Base-by-base conservation (phyloP, 2,888 invertebrate genomes). In the Mantis religiosa region DNA sequence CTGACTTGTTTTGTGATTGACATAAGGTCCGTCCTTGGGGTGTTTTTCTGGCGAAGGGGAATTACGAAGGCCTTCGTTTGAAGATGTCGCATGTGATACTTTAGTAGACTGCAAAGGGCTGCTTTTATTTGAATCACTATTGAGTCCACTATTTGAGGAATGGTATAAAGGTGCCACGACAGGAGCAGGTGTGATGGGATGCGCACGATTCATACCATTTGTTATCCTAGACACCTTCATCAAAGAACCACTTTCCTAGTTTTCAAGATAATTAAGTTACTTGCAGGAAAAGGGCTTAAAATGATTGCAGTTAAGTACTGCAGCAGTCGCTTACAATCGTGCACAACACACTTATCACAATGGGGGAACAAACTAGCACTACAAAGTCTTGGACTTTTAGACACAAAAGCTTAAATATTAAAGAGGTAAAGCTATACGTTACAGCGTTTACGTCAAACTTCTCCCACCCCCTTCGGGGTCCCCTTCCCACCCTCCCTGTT, bases 71-170 rank as follows among this genome's bases (percentile, higher is more conserved):
- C 2, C 54, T 20, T 71, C 54, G 25, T 71, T 71, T 71, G 54
- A 71, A 20, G 54, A 81, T 27, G n/a, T 28, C 1, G 81, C 3
- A 7, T n/a, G n/a, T 82, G 82, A 20, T 71, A 71, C 28, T 6
- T 82, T 87, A 7, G 87, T 28, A 14, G 54, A 28, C 6, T 87
- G 28, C 7, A 30, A 28, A 20, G 86, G 71, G 54, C 86, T 86
- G 47, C 86, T 89, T 82, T 71, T 87, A 83, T 83, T 89, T 27
- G 89, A 89, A n/a, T 87, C 88, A 88, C 84, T 84, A 25, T 71
- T 71, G 4, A 71, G 54, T 34, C 28, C 82, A 87, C 87, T 87
- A 20, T 87, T 87, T 25, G 54, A 82, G 28, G 85, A 47, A 15
- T 85, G 71, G 82, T 89, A 89, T 27, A 89, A 71, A 54, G 89